Evolutionary conservation across 2,113 vertebrate genomes (phyloP), one percentile per base, ranked within the genome.

Genomic region (Seriola quinqueradiata): DNA sequence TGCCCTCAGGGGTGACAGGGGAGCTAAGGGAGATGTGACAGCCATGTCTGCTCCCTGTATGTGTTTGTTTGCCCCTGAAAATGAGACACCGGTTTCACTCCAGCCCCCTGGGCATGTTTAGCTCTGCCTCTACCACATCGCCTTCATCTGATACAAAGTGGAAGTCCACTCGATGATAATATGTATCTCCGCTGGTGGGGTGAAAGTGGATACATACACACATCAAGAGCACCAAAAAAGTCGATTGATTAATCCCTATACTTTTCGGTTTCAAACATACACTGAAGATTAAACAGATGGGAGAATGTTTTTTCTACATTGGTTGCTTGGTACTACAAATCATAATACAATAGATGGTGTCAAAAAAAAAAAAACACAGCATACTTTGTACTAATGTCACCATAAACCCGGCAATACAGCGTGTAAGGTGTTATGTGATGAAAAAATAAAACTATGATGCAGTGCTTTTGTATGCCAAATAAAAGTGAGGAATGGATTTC

Each of bases 41-140:
- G 95, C 87, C 89, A 85, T 92, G 93, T 95, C 95, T 96, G 95
- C 87, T 95, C 89, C 86, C 90, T 95, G 94, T 93, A 94, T 91
- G 83, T 92, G 90, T 93, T 91, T 89, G 92, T 91, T 89, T 93
- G 93, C 90, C 91, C 92, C 93, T 93, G 92, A 93, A 95, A 94
- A 92, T 67, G 90, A 95, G 92, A 93, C 89, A 86, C 92, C 79
- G 52, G 87, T 89, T 90, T 92, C 90, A 84, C 86, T 88, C 21
- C 74, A 81, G 83, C 92, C 94, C 92, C 89, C 82, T 92, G 92
- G 93, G 92, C 92, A 93, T 87, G 85, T 88, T 93, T 92, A 93
- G 91, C 87, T 91, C 85, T 85, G 89, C 90, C 92, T 91, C 81
- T 79, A 90, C 89, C 82, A 46, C 91, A 89, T 57, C 54, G 82